phyloP scores from a whole-genome alignment of 2,888 invertebrate genomes.

The Lissocephala sabroskyi region DNA sequence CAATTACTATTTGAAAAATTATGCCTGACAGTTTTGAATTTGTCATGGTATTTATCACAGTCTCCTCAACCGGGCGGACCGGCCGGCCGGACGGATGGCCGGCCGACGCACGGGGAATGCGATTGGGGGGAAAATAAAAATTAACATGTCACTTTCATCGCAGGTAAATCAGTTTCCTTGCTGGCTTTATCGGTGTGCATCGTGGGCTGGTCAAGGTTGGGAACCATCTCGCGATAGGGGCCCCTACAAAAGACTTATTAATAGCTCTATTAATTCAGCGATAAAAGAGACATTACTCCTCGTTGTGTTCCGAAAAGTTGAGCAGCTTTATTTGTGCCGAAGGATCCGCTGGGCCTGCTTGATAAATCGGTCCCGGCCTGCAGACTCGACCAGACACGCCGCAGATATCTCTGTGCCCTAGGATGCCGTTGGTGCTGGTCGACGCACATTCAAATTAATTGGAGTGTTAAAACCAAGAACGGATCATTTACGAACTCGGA shows the following conservation, averaged over 20 bases:
- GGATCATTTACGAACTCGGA: too few species aligned
- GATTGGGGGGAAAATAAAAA: slow-evolving; percentile 37
- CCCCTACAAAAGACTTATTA: slow-evolving; percentile 58
- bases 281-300: slow-evolving; percentile 42
- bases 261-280: slow-evolving; percentile 59
- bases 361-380: not conserved
- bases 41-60: slow-evolving; percentile 70
- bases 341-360: slow-evolving; percentile 13
- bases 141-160: slow-evolving; percentile 63
- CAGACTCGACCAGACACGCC: too few species aligned
- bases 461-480: too few species aligned
- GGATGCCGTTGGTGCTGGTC: too few species aligned
- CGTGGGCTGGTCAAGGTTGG: slow-evolving; percentile 37
- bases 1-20: slow-evolving; percentile 69
- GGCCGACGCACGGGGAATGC: slow-evolving; percentile 6
- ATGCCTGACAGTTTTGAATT: slow-evolving; percentile 69
- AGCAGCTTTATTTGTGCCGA: slow-evolving; percentile 24
- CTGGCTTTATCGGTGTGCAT: slow-evolving; percentile 42
- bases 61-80: slow-evolving; percentile 34
- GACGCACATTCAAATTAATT: too few species aligned
- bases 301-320: slow-evolving; percentile 2
- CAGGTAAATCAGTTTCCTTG: slow-evolving; percentile 57
- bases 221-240: not conserved
- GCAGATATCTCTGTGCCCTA: too few species aligned
- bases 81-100: slow-evolving; percentile 7